Percentiles rank a stretch among this genome's conserved stretches.
Evolutionary conservation across 2,113 vertebrate genomes (phyloP).

Genomic region (Chlorodrepanis virens): DNA sequence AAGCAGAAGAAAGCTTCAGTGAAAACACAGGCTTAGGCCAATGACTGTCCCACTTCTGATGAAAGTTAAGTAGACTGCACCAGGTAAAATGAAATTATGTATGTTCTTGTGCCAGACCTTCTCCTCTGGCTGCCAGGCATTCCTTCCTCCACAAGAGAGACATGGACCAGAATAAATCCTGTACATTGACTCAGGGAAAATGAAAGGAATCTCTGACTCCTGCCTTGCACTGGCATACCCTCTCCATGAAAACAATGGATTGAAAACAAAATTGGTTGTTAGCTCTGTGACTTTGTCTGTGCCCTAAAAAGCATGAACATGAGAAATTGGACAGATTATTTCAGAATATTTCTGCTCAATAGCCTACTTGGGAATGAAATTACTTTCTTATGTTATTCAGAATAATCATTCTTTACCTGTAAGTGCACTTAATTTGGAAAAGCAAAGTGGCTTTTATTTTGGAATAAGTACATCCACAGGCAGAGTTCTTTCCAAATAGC

Average conservation of each 20-base stretch:
- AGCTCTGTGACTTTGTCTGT: not conserved
- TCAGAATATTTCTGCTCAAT: not conserved
- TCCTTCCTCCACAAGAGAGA: not conserved
- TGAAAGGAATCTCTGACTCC: not conserved
- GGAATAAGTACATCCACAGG: conserved; percentile 12
- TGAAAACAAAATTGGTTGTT: not conserved
- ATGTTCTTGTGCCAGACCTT: not conserved
- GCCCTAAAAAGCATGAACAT: not conserved
- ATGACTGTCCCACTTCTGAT: not conserved
- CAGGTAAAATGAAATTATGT: not conserved
- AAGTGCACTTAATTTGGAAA: not conserved
- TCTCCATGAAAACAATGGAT: not conserved
- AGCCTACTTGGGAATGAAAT: not conserved
- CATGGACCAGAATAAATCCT: not conserved
- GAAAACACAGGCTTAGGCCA: not conserved
- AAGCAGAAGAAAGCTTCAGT: not conserved
- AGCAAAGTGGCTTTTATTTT: conserved; percentile 27
- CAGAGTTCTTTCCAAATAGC: conserved; percentile 24
- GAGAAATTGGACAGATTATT: not conserved
- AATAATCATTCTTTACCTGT: not conserved
- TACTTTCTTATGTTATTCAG: not conserved
- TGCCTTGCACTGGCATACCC: not conserved
- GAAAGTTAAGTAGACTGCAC: not conserved
- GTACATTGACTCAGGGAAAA: not conserved
- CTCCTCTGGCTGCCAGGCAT: not conserved